Conservation (phyloP, 2,888 invertebrate species). For the Camponotus fellah region DNA sequence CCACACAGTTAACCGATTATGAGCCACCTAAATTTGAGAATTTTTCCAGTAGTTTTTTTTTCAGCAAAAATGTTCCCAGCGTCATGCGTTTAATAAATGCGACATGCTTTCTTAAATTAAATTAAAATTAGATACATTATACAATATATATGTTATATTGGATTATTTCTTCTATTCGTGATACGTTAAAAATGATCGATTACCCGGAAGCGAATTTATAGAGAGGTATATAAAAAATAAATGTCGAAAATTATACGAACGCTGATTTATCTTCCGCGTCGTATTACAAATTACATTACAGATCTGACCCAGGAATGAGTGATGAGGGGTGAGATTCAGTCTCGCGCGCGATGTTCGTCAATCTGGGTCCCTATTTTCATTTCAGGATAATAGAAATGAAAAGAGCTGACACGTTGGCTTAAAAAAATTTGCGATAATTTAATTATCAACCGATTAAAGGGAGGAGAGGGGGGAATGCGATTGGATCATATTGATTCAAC, state of each 20-base stretch:
- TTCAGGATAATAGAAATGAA: background rate
- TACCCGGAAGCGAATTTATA: background rate
- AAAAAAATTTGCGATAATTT: conserved; percentile 31
- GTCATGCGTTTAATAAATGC: background rate
- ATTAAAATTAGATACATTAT: background rate
- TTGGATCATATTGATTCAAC: conserved; percentile 44
- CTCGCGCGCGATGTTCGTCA: conserved; percentile 1
- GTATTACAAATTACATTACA: conserved; percentile 9
- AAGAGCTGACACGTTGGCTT: background rate
- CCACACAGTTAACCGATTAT: conserved; percentile 9
- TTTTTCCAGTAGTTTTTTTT: background rate
- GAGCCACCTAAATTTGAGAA: background rate
- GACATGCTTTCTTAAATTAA: background rate
- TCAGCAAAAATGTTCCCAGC: background rate
- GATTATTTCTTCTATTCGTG: background rate
- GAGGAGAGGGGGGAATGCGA: background rate
- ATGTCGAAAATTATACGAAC: background rate
- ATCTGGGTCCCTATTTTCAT: background rate
- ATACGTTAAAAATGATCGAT: conserved; percentile 26
- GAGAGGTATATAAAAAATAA: conserved; percentile 13
- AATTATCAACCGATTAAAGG: background rate
- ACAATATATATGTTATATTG: conserved; percentile 5
- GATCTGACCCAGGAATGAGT: conserved; percentile 16
- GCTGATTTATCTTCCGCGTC: conserved; percentile 28
- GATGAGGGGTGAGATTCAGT: background rate